Evolutionary conservation across 53 echinoderm and acorn worm genomes (phyloP).

Genomic region (Holothuria leucospilota): DNA sequence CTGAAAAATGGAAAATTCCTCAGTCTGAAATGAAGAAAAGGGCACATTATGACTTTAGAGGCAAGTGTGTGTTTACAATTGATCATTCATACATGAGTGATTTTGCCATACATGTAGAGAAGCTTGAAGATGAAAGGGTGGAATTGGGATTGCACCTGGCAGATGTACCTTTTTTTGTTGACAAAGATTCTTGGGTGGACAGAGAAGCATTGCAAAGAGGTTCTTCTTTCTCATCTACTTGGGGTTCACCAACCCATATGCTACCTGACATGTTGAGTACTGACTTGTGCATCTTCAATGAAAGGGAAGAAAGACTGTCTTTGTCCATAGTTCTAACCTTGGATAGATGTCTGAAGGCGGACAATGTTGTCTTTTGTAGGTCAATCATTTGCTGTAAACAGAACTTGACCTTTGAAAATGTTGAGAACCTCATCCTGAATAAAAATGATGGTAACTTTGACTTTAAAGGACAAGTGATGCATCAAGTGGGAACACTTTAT

Average conservation of each 20-base stretch:
- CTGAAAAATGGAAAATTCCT: constrained; percentile 55
- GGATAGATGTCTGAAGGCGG: neutral
- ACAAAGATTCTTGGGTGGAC: constrained; percentile 66
- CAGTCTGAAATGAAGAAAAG: constrained; percentile 32
- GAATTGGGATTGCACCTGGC: constrained; percentile 85
- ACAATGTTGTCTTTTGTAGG: neutral
- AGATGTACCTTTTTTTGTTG: constrained; percentile 80
- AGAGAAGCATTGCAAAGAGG: constrained; percentile 74
- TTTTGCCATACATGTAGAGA: constrained; percentile 74
- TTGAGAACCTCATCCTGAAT: neutral
- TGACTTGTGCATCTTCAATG: constrained; percentile 74
- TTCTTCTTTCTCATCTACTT: constrained; percentile 74
- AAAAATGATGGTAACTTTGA: neutral
- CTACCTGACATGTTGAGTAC: constrained; percentile 71
- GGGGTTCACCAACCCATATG: constrained; percentile 60
- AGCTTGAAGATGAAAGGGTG: constrained; percentile 55
- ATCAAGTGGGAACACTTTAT: constrained; percentile 2
- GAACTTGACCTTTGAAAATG: neutral
- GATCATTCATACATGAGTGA: constrained; percentile 78
- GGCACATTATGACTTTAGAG: constrained; percentile 36
- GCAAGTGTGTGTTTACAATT: constrained; percentile 70
- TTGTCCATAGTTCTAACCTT: constrained; percentile 58
- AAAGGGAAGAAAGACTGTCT: constrained; percentile 67
- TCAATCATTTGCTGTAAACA: neutral
- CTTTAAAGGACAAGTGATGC: neutral